These are phyloP conservation scores for Lydus trimaculatus DNA, from an alignment of 2,888 invertebrate genomes.

Conservation along the genomic window DNA sequence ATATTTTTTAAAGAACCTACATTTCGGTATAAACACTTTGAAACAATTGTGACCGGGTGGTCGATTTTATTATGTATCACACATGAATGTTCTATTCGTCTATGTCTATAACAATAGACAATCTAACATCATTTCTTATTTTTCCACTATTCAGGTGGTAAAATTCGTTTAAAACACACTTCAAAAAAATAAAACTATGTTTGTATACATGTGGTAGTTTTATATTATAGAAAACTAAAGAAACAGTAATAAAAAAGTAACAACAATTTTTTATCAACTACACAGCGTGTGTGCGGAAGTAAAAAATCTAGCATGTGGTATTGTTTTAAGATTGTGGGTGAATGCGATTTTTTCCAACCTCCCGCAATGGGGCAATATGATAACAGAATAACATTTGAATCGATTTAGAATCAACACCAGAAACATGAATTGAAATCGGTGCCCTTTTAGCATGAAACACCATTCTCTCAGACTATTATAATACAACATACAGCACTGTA, in stretches of 20 bases:
- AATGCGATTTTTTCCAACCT: slow-evolving; percentile 39
- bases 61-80: slow-evolving; percentile 9
- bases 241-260: slow-evolving; percentile 16
- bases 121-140: neutral
- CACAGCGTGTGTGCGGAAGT: slow-evolving; percentile 43
- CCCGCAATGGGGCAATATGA: slow-evolving; percentile 31
- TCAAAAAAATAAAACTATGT: slow-evolving; percentile 4
- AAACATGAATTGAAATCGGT: neutral
- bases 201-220: slow-evolving; percentile 17
- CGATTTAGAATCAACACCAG: neutral
- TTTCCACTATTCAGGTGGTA: slow-evolving; percentile 9
- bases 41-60: slow-evolving; percentile 1
- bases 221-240: slow-evolving; percentile 12
- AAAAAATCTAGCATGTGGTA: slow-evolving; percentile 38
- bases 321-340: slow-evolving; percentile 27
- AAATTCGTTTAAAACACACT: slow-evolving; percentile 18
- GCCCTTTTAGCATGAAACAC: neutral
- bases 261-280: slow-evolving; percentile 39
- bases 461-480: neutral
- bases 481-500: neutral
- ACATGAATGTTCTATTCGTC: neutral
- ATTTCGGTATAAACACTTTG: neutral
- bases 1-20: neutral
- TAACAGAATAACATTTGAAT: neutral
- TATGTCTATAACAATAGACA: neutral